Conservation (phyloP, 2,888 invertebrate species). For the Tipula vernalis region DNA sequence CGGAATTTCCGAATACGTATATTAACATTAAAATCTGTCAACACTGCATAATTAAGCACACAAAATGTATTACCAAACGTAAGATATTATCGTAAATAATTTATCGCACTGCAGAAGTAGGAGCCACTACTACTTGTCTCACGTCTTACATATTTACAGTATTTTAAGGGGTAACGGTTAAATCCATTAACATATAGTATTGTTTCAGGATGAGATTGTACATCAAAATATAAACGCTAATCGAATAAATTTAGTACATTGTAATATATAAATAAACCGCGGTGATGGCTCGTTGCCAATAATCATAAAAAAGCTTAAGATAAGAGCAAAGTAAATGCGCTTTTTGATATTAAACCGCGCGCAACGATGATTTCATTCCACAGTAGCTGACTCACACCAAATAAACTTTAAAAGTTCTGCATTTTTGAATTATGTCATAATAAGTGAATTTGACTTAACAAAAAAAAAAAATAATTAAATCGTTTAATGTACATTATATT, state of each 20-base stretch:
- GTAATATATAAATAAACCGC: neutral
- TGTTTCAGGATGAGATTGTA: neutral
- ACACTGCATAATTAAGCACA: too few species aligned
- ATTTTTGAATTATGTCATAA: neutral
- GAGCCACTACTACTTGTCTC: too few species aligned
- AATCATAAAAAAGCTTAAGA: neutral
- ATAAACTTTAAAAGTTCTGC: neutral
- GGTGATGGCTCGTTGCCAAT: neutral
- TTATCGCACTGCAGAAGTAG: too few species aligned
- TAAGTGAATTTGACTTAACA: too few species aligned
- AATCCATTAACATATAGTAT: too few species aligned
- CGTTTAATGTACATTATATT: neutral
- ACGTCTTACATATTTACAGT: too few species aligned
- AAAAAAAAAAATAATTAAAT: too few species aligned
- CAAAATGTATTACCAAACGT: too few species aligned
- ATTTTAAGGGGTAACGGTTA: too few species aligned
- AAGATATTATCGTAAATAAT: too few species aligned
- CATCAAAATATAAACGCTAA: neutral
- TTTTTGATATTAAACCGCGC: neutral
- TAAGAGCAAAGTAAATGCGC: neutral
- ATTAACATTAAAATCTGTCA: too few species aligned
- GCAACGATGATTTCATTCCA: neutral
- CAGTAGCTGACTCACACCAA: neutral
- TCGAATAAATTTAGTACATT: neutral
- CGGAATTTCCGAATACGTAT: too few species aligned